Evolutionary conservation across 2,113 vertebrate species (phyloP).

Genomic region (Prunella fulvescens): DNA sequence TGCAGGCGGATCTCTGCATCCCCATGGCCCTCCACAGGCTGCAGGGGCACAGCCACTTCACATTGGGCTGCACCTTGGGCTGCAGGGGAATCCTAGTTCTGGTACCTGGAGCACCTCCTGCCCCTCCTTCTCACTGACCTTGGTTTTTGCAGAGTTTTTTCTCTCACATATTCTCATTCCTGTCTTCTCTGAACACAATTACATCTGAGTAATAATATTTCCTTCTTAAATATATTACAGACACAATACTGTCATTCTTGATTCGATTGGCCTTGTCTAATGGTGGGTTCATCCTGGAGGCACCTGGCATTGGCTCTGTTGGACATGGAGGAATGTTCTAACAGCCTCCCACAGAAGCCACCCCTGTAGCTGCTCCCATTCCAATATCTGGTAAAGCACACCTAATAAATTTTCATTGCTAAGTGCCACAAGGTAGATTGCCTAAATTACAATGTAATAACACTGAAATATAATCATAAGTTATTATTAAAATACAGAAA

Average conservation of each 20-base stretch:
- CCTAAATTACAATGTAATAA: background rate
- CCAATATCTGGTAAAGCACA: background rate
- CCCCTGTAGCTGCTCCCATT: background rate
- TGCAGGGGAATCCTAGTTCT: background rate
- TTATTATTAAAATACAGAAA: background rate
- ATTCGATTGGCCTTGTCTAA: background rate
- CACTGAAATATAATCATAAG: background rate
- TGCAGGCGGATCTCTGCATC: background rate
- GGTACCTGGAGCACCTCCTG: background rate
- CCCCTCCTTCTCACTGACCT: background rate
- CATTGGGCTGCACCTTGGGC: fast-evolving
- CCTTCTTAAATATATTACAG: background rate
- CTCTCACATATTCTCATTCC: background rate
- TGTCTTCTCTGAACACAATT: background rate
- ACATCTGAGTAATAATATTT: background rate
- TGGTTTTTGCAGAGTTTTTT: background rate
- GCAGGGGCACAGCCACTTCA: background rate
- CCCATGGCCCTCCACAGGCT: background rate
- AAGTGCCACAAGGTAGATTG: background rate
- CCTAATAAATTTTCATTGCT: background rate
- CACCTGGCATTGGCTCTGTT: background rate
- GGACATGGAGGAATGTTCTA: background rate
- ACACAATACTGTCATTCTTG: background rate
- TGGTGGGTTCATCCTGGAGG: background rate
- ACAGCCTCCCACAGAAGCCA: background rate